These are phyloP conservation scores for Saxidomus purpurata DNA, from an alignment of 1,140 invertebrate species.

Conservation along the genomic window DNA sequence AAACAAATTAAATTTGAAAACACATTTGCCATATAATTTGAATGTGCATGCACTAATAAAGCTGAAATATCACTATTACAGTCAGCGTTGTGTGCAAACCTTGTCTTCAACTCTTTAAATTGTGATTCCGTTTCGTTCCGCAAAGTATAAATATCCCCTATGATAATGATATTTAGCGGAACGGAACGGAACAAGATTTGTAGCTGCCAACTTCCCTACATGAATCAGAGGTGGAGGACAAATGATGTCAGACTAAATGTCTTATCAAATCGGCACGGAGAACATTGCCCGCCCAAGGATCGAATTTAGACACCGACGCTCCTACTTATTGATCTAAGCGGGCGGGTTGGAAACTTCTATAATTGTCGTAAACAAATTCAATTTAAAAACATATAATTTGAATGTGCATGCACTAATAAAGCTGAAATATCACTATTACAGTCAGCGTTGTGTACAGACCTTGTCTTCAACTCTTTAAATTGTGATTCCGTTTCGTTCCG, in stretches of 20 bases:
- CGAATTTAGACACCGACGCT: not conserved
- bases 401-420: constrained; percentile 7
- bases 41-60: not conserved
- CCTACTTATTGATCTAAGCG: not conserved
- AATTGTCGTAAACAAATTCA: constrained; percentile 8
- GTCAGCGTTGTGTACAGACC: not conserved
- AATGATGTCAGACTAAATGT: constrained; percentile 6
- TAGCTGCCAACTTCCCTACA: too few relatives aligned
- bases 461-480: too few relatives aligned
- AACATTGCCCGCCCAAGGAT: not conserved
- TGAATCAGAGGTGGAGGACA: not conserved
- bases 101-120: not conserved
- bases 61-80: constrained; percentile 1
- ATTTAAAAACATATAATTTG: constrained; percentile 9
- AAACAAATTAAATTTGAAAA: constrained; percentile 15
- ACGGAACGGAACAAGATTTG: too few relatives aligned
- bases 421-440: constrained; percentile 13
- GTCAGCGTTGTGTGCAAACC: not conserved
- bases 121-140: not conserved
- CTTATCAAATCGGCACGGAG: constrained; percentile 3
- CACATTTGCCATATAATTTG: not conserved
- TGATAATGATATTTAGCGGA: too few relatives aligned
- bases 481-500: not conserved
- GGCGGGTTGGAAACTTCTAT: not conserved
- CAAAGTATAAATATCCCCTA: constrained; percentile 1